Evolutionary conservation across 2,888 invertebrate species (phyloP).

Genomic region (Metellina segmentata): DNA sequence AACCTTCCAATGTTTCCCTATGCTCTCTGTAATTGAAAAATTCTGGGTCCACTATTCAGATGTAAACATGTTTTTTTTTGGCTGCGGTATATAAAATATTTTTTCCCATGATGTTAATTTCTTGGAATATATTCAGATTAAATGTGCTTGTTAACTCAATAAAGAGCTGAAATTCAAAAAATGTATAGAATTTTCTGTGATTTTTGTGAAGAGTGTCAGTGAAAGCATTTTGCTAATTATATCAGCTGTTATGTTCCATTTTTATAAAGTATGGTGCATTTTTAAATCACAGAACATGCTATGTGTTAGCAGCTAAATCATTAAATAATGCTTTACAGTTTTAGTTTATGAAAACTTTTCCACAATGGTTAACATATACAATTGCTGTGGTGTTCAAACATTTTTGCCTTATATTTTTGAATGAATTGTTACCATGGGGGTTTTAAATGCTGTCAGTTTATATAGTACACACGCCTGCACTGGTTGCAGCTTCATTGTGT

Average conservation of each 20-base stretch:
- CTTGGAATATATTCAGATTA: constrained; percentile 47
- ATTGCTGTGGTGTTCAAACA: constrained; percentile 44
- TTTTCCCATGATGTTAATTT: constrained; percentile 50
- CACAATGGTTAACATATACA: background rate
- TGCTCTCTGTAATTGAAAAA: constrained; percentile 36
- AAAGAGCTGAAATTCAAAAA: constrained; percentile 42
- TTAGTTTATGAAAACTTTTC: constrained; percentile 6
- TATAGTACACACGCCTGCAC: constrained; percentile 53
- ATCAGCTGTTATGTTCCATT: constrained; percentile 24
- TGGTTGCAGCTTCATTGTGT: constrained; percentile 58
- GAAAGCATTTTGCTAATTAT: constrained; percentile 18
- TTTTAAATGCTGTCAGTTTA: constrained; percentile 31
- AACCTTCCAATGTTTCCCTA: constrained; percentile 64
- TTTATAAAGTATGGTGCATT: constrained; percentile 40
- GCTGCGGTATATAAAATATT: constrained; percentile 53
- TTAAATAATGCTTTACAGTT: constrained; percentile 26
- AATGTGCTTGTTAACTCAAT: constrained; percentile 52
- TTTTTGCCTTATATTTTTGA: constrained; percentile 55
- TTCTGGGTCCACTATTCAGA: constrained; percentile 40
- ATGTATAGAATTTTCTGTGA: constrained; percentile 46
- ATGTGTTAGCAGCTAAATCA: constrained; percentile 20
- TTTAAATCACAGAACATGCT: constrained; percentile 29
- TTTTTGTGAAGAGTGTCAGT: constrained; percentile 28
- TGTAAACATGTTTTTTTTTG: constrained; percentile 21
- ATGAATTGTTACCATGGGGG: constrained; percentile 25